Evolutionary conservation across 2,888 invertebrate genomes (phyloP).

Genomic region (Drosophila subquinaria): DNA sequence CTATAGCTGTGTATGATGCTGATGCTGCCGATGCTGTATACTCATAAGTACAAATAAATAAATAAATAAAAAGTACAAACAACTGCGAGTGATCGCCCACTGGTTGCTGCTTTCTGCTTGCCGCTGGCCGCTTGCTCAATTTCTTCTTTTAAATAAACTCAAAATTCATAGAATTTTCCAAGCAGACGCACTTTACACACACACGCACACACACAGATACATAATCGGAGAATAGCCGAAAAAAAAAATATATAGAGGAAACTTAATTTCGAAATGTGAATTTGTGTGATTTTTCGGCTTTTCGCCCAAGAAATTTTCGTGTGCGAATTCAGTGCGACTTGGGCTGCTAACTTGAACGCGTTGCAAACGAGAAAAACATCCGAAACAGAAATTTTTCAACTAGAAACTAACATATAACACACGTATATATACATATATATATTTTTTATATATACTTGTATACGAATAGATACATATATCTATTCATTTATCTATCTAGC

Average conservation of each 20-base stretch:
- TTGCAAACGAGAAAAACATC: conserved; percentile 83
- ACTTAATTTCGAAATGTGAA: conserved; percentile 75
- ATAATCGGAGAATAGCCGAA: conserved; percentile 23
- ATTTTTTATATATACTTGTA: conserved; percentile 36
- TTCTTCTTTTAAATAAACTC: conserved; percentile 74
- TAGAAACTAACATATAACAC: conserved; percentile 71
- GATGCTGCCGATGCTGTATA: conserved; percentile 7
- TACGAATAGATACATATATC: conserved; percentile 32
- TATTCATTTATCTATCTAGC: conserved; percentile 60
- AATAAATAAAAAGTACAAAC: conserved; percentile 64
- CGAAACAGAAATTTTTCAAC: conserved; percentile 76
- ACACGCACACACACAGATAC: conserved; percentile 19
- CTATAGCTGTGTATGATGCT: conserved; percentile 8
- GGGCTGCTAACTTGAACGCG: conserved; percentile 86
- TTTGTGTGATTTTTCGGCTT: conserved; percentile 63
- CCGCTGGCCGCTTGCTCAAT: conserved; percentile 66
- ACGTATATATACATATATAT: conserved; percentile 40
- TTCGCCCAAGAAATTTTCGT: conserved; percentile 73
- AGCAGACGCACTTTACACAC: conserved; percentile 79
- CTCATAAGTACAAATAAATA: conserved; percentile 52
- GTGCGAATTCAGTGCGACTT: conserved; percentile 86
- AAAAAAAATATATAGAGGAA: conserved; percentile 38
- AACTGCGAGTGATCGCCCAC: conserved; percentile 55
- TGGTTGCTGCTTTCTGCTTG: conserved; percentile 28
- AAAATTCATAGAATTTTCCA: conserved; percentile 80